A percentile compares a stretch with the other conserved stretches of the same genome.
Conservation (phyloP, 2,113 vertebrate genomes). For the Columbina picui region DNA sequence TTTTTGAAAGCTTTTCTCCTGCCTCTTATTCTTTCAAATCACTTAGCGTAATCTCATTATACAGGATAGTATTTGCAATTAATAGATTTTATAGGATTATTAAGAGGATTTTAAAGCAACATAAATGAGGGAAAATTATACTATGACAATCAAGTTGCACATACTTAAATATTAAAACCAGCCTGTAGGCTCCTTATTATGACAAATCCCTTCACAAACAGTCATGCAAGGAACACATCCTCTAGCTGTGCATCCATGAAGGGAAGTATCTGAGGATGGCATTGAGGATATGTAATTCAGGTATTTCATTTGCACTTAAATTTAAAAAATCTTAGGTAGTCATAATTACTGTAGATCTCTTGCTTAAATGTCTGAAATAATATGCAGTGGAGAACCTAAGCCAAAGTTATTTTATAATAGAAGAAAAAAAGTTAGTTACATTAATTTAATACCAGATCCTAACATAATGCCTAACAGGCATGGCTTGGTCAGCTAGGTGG, state of each 20-base stretch:
- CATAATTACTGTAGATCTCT: not conserved
- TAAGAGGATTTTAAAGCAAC: slow-evolving; percentile 12
- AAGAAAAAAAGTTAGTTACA: not conserved
- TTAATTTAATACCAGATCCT: not conserved
- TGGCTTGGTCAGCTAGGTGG: too few species aligned
- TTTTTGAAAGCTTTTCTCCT: not conserved
- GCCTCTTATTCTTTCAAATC: slow-evolving; percentile 4
- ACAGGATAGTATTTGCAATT: slow-evolving; percentile 8
- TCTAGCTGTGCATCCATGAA: not conserved
- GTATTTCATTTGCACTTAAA: not conserved
- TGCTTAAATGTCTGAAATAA: not conserved
- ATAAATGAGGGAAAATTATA: not conserved
- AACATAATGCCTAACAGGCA: not conserved
- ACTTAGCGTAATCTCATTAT: slow-evolving; percentile 27
- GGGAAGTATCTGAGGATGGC: not conserved
- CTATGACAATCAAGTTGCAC: slow-evolving; percentile 5
- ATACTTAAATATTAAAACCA: slow-evolving; percentile 21
- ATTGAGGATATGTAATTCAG: not conserved
- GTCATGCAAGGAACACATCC: not conserved
- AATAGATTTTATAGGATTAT: slow-evolving; percentile 51
- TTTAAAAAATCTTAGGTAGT: not conserved
- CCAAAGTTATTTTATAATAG: not conserved
- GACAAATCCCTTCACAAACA: slow-evolving; percentile 23
- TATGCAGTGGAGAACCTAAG: not conserved
- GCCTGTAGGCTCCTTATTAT: not conserved